Evolutionary conservation across 2,888 invertebrate genomes (phyloP).

Genomic region (Luperina nickerlii): DNA sequence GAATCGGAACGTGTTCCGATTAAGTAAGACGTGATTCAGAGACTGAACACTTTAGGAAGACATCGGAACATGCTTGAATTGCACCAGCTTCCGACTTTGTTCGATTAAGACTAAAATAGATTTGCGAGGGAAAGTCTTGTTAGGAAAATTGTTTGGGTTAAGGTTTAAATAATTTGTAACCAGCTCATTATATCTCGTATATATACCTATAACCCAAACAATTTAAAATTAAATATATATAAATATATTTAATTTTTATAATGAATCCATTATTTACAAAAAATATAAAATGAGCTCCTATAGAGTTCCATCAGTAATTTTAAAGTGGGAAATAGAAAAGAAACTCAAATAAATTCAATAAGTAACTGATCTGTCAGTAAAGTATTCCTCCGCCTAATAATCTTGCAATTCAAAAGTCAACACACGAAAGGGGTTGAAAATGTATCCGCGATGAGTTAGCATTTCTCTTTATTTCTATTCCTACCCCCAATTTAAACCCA

Average conservation of each 20-base stretch:
- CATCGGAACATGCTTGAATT: slow-evolving; percentile 73
- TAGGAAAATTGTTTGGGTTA: neutral
- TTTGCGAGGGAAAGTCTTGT: slow-evolving; percentile 16
- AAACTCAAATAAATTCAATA: slow-evolving; percentile 13
- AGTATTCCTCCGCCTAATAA: slow-evolving; percentile 20
- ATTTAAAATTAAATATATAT: too few species aligned
- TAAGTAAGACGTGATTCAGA: slow-evolving; percentile 63
- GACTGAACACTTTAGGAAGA: slow-evolving; percentile 69
- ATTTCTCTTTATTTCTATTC: slow-evolving; percentile 53
- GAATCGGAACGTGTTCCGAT: slow-evolving; percentile 69
- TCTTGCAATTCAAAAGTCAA: slow-evolving; percentile 38
- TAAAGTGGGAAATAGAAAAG: neutral
- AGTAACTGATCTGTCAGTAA: slow-evolving; percentile 11
- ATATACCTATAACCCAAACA: too few species aligned
- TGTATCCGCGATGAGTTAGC: slow-evolving; percentile 48
- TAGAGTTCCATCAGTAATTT: neutral
- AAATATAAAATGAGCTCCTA: too few species aligned
- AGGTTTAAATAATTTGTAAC: slow-evolving; percentile 2
- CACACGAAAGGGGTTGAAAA: slow-evolving; percentile 24
- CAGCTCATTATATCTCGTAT: neutral
- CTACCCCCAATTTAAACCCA: slow-evolving; percentile 47
- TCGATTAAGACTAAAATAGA: slow-evolving; percentile 41
- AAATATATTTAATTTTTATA: neutral
- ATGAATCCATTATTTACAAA: too few species aligned
- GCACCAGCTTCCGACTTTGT: slow-evolving; percentile 41